Evolutionary conservation across 2,113 vertebrate species (phyloP).

Genomic region (Gambusia holbrooki): DNA sequence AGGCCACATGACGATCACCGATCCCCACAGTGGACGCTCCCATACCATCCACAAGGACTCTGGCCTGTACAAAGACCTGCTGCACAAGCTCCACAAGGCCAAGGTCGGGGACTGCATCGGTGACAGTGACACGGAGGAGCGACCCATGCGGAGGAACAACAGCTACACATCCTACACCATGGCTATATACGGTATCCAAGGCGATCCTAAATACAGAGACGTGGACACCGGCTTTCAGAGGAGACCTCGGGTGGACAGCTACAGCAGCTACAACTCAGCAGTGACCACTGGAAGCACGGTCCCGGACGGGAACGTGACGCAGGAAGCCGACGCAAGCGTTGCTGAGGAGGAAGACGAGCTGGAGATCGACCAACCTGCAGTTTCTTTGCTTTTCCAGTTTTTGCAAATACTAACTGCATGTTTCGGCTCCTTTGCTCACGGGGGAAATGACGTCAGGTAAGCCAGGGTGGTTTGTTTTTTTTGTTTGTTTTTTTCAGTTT

Average conservation of each 20-base stretch:
- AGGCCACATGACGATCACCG: conserved; percentile 84
- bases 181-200: conserved; percentile 94
- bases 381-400: conserved; percentile 93
- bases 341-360: conserved; percentile 86
- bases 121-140: conserved; percentile 86
- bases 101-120: conserved; percentile 96
- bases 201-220: conserved; percentile 83
- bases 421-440: conserved; percentile 96
- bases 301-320: conserved; percentile 49
- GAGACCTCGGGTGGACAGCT: conserved; percentile 89
- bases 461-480: not conserved
- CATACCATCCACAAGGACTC: conserved; percentile 96
- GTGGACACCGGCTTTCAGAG: conserved; percentile 79
- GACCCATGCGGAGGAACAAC: conserved; percentile 92
- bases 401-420: conserved; percentile 96
- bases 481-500: not conserved
- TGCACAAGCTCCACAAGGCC: conserved; percentile 92
- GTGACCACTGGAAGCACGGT: conserved; percentile 75
- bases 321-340: conserved; percentile 60
- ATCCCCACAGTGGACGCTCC: conserved; percentile 86
- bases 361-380: conserved; percentile 90
- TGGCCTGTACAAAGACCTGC: conserved; percentile 94
- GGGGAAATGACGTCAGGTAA: conserved; percentile 97
- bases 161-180: conserved; percentile 98
- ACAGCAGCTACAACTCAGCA: conserved; percentile 91